Evolutionary conservation across 1,140 invertebrate genomes (phyloP).

Genomic region (Druon quercuslanigerum): DNA sequence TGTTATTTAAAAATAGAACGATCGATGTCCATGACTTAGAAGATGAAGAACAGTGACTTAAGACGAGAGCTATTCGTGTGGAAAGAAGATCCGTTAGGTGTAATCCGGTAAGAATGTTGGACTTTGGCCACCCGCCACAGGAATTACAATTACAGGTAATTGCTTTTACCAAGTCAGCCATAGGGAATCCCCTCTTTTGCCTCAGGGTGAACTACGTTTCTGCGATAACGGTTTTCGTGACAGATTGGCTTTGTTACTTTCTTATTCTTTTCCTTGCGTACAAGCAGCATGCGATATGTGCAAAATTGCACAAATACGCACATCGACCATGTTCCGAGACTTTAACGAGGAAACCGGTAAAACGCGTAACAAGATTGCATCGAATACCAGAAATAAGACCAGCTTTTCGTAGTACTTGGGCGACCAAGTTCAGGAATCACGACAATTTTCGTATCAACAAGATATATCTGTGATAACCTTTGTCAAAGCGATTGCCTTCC

Average conservation of each 20-base stretch:
- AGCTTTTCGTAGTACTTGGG: background rate
- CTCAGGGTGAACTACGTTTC: slow-evolving; percentile 33
- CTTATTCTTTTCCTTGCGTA: background rate
- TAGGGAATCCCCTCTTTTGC: slow-evolving; percentile 19
- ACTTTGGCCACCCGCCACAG: slow-evolving; percentile 34
- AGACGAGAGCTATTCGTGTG: slow-evolving; percentile 20
- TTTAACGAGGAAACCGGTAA: slow-evolving; percentile 9
- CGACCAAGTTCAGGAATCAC: background rate
- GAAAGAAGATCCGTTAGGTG: slow-evolving; percentile 41
- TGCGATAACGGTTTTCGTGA: slow-evolving; percentile 41
- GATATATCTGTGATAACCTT: too few relatives aligned
- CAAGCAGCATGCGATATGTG: background rate
- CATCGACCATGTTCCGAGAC: background rate
- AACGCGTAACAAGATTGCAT: slow-evolving; percentile 21
- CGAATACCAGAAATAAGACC: background rate
- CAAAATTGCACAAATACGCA: background rate
- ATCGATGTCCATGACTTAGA: slow-evolving; percentile 8
- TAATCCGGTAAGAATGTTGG: slow-evolving; percentile 41
- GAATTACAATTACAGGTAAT: slow-evolving; percentile 47
- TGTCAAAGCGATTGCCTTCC: too few relatives aligned
- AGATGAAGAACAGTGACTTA: slow-evolving; percentile 28
- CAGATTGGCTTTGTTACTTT: slow-evolving; percentile 12
- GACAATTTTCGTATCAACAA: too few relatives aligned
- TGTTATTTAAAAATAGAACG: slow-evolving; percentile 1
- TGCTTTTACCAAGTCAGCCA: slow-evolving; percentile 37